Evolutionary conservation across 2,888 invertebrate species (phyloP).

Genomic region (Bellardia pandia): DNA sequence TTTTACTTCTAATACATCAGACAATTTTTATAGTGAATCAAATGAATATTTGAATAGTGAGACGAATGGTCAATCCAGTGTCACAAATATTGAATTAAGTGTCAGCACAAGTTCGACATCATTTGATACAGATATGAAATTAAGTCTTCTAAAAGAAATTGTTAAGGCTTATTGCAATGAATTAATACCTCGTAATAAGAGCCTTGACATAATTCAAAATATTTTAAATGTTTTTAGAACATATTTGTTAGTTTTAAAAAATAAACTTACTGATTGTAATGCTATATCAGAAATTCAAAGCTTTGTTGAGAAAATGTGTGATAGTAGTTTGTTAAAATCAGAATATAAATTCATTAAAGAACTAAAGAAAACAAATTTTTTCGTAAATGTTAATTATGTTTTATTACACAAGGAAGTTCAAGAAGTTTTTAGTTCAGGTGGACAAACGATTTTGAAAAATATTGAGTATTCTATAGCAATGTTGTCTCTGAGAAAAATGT

Average conservation of each 20-base stretch:
- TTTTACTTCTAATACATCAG: no score
- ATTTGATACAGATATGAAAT: background rate
- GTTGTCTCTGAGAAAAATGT: conserved; percentile 13
- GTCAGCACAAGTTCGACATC: background rate
- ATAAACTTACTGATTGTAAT: conserved; percentile 9
- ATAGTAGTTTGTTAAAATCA: conserved; percentile 31
- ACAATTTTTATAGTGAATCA: no score
- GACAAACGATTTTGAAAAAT: conserved; percentile 35
- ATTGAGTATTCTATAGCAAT: conserved; percentile 44
- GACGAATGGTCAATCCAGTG: background rate
- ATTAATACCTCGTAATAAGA: conserved; percentile 45
- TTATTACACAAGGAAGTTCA: conserved; percentile 47
- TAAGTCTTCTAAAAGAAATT: conserved; percentile 36
- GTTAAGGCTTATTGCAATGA: conserved; percentile 56
- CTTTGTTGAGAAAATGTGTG: conserved; percentile 37
- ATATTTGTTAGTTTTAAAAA: conserved; percentile 32
- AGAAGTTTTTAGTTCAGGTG: conserved; percentile 37
- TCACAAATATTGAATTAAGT: background rate
- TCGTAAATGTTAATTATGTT: conserved; percentile 43
- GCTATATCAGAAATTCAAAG: conserved; percentile 8
- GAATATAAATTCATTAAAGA: conserved; percentile 52
- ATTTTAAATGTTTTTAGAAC: no score
- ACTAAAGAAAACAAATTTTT: conserved; percentile 46
- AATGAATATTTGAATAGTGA: no score
- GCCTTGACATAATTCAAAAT: conserved; percentile 38